Evolutionary conservation across 2,797 vertebrate species (phyloP).

Genomic region (Clarias platycephalus): DNA sequence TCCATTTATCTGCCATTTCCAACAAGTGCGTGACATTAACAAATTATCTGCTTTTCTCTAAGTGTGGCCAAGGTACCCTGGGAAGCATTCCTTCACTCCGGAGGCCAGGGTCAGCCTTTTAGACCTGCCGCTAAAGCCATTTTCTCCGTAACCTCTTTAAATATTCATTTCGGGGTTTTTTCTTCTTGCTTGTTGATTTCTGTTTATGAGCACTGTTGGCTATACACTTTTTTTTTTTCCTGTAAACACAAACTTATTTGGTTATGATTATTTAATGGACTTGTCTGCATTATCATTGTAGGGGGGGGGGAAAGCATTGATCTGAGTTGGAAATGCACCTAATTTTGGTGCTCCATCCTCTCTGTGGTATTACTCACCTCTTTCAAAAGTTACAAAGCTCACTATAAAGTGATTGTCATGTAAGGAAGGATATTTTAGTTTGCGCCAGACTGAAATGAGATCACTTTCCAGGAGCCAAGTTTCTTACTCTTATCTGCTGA

Average conservation of each 20-base stretch:
- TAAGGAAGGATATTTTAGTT: slow-evolving; percentile 21
- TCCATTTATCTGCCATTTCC: slow-evolving; percentile 89
- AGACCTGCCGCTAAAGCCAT: slow-evolving; percentile 67
- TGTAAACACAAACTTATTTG: slow-evolving; percentile 81
- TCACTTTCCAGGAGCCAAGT: background rate
- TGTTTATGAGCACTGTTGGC: slow-evolving; percentile 78
- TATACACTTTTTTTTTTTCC: slow-evolving; percentile 67
- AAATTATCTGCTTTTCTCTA: slow-evolving; percentile 85
- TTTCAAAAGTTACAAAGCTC: slow-evolving; percentile 68
- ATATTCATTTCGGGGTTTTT: slow-evolving; percentile 76
- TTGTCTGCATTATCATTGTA: slow-evolving; percentile 78
- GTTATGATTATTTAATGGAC: slow-evolving; percentile 82
- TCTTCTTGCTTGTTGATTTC: slow-evolving; percentile 59
- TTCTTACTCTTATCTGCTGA: slow-evolving; percentile 12
- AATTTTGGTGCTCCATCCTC: slow-evolving; percentile 79
- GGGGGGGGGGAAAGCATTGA: slow-evolving; percentile 75
- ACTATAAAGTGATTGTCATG: slow-evolving; percentile 6
- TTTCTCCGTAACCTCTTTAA: slow-evolving; percentile 80
- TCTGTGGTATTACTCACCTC: slow-evolving; percentile 78
- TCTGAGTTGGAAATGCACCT: slow-evolving; percentile 80
- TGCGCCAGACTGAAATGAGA: slow-evolving; percentile 9
- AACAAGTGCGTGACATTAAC: slow-evolving; percentile 85
- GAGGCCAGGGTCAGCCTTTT: slow-evolving; percentile 77
- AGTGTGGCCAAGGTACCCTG: slow-evolving; percentile 83
- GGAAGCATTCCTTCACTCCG: slow-evolving; percentile 76